A percentile compares a stretch with the other conserved stretches of the same genome.
Conservation (phyloP, 2,797 vertebrate species). For the Acrossocheilus wenchowensis region DNA sequence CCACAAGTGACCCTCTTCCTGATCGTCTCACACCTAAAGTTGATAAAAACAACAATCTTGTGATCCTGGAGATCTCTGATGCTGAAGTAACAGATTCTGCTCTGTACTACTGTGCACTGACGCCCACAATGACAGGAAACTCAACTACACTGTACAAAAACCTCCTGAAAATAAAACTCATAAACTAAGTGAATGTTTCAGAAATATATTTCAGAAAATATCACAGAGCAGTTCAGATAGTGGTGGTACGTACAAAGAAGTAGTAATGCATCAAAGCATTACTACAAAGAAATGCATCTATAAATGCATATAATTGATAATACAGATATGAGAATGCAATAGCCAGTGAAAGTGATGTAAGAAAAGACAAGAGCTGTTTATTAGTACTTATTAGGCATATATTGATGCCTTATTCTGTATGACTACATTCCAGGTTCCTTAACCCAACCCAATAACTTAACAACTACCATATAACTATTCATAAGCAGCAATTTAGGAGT, state of each 20-base stretch:
- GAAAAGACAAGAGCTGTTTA: no score
- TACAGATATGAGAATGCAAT: no score
- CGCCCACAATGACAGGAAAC: conserved; percentile 18
- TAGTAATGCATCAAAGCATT: neutral
- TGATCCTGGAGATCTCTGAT: neutral
- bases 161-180: neutral
- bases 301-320: no score
- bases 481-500: no score
- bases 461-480: no score
- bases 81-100: no score
- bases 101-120: neutral
- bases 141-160: neutral
- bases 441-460: no score
- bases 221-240: neutral
- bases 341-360: no score
- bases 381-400: no score
- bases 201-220: neutral
- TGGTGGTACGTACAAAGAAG: neutral
- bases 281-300: no score
- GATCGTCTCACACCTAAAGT: neutral
- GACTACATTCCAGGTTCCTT: no score
- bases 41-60: conserved; percentile 2
- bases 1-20: neutral
- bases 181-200: neutral
- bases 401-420: no score